Percentiles rank a stretch among this genome's conserved stretches.
Conservation (phyloP, 2,888 invertebrate species). For the Patella depressa region DNA sequence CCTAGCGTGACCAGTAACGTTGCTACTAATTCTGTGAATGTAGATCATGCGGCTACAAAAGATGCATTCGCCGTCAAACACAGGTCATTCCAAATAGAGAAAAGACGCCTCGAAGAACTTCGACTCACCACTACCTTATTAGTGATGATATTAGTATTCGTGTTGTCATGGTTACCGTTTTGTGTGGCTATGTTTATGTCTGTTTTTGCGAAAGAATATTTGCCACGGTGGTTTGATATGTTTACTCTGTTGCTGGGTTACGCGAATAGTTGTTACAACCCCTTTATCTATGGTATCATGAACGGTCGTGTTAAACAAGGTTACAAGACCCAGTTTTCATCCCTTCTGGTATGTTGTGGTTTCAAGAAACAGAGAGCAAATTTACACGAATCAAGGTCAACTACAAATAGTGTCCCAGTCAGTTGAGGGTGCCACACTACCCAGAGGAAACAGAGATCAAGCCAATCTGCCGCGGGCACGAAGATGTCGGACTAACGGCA, state of each 20-base stretch:
- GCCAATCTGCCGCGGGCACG: too few species aligned
- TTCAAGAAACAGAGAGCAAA: background rate
- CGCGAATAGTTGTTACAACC: slow-evolving; percentile 61
- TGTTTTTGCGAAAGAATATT: slow-evolving; percentile 42
- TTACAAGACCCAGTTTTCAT: slow-evolving; percentile 41
- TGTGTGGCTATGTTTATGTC: slow-evolving; percentile 62
- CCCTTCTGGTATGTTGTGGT: slow-evolving; percentile 15
- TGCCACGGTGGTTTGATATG: slow-evolving; percentile 47
- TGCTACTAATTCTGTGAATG: background rate
- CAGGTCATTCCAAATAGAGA: slow-evolving; percentile 6
- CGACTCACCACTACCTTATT: slow-evolving; percentile 51
- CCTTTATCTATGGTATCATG: slow-evolving; percentile 63
- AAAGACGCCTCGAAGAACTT: slow-evolving; percentile 48
- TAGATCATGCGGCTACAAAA: background rate
- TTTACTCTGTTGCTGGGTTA: slow-evolving; percentile 61
- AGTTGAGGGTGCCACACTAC: too few species aligned
- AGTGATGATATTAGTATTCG: slow-evolving; percentile 57
- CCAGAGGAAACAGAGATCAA: too few species aligned
- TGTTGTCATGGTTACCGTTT: slow-evolving; percentile 65
- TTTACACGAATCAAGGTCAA: background rate
- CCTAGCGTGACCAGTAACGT: background rate
- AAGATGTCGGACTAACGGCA: too few species aligned
- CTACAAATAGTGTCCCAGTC: too few species aligned
- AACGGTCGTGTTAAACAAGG: slow-evolving; percentile 57
- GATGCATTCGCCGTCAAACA: background rate